Base-by-base conservation (phyloP, 2,113 vertebrate species). In the Megaceryle maxima region DNA sequence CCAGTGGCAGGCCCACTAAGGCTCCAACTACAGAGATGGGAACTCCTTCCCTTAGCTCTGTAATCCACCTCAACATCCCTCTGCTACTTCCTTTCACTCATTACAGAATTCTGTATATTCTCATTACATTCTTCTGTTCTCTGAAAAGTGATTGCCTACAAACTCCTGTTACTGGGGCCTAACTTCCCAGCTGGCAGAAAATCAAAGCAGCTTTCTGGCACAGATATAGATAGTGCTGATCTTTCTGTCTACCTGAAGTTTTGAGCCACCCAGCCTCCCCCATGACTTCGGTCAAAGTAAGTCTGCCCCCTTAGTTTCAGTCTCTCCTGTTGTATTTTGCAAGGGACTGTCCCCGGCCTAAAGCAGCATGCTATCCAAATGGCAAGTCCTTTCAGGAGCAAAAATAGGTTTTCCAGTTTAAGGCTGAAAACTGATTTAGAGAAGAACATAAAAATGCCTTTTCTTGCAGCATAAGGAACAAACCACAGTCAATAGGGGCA, bases 371-470 rank as follows among this genome's bases (percentile, higher is more conserved):
- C 39, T 74, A 75, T 59, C 44, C 87, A 37, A 82, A 67, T 4
- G 9, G 35, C 68, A 74, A 3, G 1, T 74, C 50, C 76, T 68
- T 88, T 83, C 41, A 67, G 59, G 46, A 77, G 26, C 50, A 67
- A 88, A 80, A 94, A 35, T 10, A 67, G 25, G 37, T 59, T 82
- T 86, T 87, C 28, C 37, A 81, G 64, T 67, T 78, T 60, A 92
- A 81, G 56, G n/a, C 43, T 83, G 60, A 68, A 83, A 95, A 92
- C 20, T 35, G 70, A 94, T 87, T 89, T 88, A 64, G 43, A 90
- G 46, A 59, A 74, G n/a, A 76, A 46, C 16, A 64, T 72, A 77
- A 90, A 86, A 77, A 94, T 41, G 64, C 69, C 48, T 60, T 72
- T 62, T 60, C 51, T 60, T 83, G 41, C 41, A 87, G 53, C 29